Conservation (phyloP, 2,888 invertebrate species). For the Phyllotreta striolata region DNA sequence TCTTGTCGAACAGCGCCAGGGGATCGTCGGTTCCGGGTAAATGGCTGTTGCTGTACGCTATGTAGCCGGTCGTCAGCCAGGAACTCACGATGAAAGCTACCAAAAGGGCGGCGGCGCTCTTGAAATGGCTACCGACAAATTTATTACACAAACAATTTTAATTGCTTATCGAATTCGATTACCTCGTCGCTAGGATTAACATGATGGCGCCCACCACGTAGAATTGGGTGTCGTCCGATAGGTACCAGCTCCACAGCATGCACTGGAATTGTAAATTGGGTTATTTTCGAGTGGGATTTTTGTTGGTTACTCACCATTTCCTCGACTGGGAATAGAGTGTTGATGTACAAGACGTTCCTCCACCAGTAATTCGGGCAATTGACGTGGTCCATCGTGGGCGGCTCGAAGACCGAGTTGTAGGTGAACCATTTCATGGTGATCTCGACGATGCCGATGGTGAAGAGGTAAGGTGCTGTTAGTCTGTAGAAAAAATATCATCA, state of each 20-base stretch:
- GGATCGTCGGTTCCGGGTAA: constrained; percentile 82
- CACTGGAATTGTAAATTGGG: constrained; percentile 66
- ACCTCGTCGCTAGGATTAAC: constrained; percentile 78
- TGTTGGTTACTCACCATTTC: constrained; percentile 72
- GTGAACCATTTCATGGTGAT: constrained; percentile 88
- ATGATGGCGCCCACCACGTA: constrained; percentile 83
- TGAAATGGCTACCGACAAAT: constrained; percentile 72
- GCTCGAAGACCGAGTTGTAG: constrained; percentile 83
- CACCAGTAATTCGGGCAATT: constrained; percentile 89
- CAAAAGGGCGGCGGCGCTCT: constrained; percentile 73
- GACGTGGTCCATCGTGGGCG: constrained; percentile 80
- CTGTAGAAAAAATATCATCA: constrained; percentile 58
- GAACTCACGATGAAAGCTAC: constrained; percentile 76
- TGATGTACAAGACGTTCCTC: constrained; percentile 86
- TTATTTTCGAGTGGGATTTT: too few species aligned
- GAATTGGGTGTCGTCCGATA: constrained; percentile 88
- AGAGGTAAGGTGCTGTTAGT: constrained; percentile 82
- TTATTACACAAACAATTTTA: constrained; percentile 6
- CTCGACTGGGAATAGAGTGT: constrained; percentile 83
- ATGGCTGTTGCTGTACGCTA: constrained; percentile 81
- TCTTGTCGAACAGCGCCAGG: constrained; percentile 84
- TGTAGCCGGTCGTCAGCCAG: constrained; percentile 80
- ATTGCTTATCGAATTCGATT: constrained; percentile 23
- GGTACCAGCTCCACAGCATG: constrained; percentile 92
- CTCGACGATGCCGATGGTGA: constrained; percentile 83